A percentile compares a stretch with the other conserved stretches of the same genome.
Conservation (phyloP, 2,888 invertebrate species). For the Agonopterix arenella region DNA sequence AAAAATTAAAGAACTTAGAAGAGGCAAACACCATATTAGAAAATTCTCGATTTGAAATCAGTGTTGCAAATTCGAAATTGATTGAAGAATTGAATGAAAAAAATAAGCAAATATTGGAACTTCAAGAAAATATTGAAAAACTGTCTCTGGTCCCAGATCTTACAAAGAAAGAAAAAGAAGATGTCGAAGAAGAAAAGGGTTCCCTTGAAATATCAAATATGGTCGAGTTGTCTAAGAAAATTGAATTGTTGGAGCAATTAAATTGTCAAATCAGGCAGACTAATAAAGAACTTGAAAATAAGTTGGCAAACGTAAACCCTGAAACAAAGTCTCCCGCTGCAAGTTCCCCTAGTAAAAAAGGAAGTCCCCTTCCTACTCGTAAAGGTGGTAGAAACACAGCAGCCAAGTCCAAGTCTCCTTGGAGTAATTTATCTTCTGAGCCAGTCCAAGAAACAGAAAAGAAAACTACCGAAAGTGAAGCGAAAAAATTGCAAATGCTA, state of each 20-base stretch:
- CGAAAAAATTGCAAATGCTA: slow-evolving; percentile 49
- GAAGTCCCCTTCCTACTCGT: slow-evolving; percentile 54
- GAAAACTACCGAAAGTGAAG: slow-evolving; percentile 48
- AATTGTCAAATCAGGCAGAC: slow-evolving; percentile 72
- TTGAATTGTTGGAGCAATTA: slow-evolving; percentile 70
- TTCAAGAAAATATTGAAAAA: slow-evolving; percentile 46
- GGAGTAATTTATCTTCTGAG: slow-evolving; percentile 61
- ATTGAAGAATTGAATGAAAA: slow-evolving; percentile 70
- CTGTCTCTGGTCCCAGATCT: slow-evolving; percentile 23
- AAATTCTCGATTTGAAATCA: slow-evolving; percentile 66
- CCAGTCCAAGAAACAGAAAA: slow-evolving; percentile 56
- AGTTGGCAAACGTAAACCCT: slow-evolving; percentile 44
- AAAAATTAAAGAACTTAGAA: slow-evolving; percentile 73
- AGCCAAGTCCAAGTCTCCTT: slow-evolving; percentile 63
- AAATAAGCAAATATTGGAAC: slow-evolving; percentile 54
- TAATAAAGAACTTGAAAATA: slow-evolving; percentile 72
- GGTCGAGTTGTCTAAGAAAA: slow-evolving; percentile 61
- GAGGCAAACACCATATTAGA: slow-evolving; percentile 73
- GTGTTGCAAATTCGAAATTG: slow-evolving; percentile 72
- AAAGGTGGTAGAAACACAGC: slow-evolving; percentile 60
- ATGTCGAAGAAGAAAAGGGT: slow-evolving; percentile 78
- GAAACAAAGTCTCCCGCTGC: slow-evolving; percentile 39
- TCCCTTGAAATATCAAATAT: slow-evolving; percentile 64
- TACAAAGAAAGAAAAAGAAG: slow-evolving; percentile 33
- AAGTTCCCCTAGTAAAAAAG: slow-evolving; percentile 48